These are phyloP conservation scores for Entosphenus tridentatus DNA, from an alignment of 2,113 vertebrate genomes.

Conservation along the genomic window DNA sequence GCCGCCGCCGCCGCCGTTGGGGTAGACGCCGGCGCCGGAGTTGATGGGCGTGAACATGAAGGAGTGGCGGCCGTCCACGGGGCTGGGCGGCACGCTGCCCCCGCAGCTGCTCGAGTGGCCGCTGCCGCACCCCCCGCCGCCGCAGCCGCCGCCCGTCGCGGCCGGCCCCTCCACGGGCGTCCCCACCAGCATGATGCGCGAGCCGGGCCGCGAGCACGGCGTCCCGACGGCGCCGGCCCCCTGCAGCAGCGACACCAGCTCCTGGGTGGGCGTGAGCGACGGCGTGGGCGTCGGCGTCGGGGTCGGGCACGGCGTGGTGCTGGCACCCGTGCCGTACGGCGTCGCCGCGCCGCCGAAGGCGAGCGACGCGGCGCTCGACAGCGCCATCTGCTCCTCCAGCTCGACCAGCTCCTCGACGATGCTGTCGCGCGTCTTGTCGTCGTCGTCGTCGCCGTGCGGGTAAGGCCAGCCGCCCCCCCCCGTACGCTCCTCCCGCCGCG, in stretches of 20 bases:
- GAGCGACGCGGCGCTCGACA: no score
- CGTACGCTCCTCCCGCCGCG: no score
- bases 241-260: neutral
- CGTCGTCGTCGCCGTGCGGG: no score
- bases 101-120: neutral
- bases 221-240: neutral
- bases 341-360: no score
- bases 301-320: no score
- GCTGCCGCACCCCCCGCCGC: neutral
- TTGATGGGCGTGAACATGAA: conserved; percentile 3
- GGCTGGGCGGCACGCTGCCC: conserved; percentile 3
- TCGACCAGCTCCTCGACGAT: no score
- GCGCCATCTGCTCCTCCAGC: no score
- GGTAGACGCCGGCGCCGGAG: neutral
- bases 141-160: neutral
- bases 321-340: no score
- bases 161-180: neutral
- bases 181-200: neutral
- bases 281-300: neutral
- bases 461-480: no score
- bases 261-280: neutral
- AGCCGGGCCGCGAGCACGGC: neutral
- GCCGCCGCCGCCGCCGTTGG: neutral
- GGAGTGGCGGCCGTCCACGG: neutral
- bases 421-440: no score